phyloP scores from a whole-genome alignment of 2,888 invertebrate genomes.

The Catocala fraxini region DNA sequence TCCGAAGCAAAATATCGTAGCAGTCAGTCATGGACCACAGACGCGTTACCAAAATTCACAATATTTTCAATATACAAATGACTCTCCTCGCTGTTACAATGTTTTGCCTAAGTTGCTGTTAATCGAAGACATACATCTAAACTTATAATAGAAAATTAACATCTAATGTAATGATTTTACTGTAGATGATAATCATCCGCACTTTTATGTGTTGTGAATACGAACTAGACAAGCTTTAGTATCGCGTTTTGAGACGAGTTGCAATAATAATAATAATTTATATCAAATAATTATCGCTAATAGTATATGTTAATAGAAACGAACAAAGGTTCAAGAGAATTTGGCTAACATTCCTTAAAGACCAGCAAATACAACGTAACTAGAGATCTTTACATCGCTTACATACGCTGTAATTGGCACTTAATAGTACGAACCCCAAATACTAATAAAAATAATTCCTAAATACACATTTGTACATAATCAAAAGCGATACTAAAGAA shows the following conservation, averaged over 20 bases:
- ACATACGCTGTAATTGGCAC: slow-evolving; percentile 34
- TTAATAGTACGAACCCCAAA: slow-evolving; percentile 28
- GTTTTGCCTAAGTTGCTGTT: slow-evolving; percentile 47
- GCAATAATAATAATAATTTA: slow-evolving; percentile 14
- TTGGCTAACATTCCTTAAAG: slow-evolving; percentile 39
- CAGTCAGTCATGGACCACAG: slow-evolving; percentile 32
- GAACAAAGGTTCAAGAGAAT: slow-evolving; percentile 23
- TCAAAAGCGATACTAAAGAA: slow-evolving; percentile 42
- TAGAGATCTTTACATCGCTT: slow-evolving; percentile 24
- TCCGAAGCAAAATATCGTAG: slow-evolving; percentile 58
- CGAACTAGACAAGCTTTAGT: slow-evolving; percentile 4
- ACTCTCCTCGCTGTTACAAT: slow-evolving; percentile 48
- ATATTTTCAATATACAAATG: slow-evolving; percentile 38
- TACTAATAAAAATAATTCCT: slow-evolving; percentile 12
- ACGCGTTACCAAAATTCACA: slow-evolving; percentile 24
- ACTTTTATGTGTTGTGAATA: slow-evolving; percentile 16
- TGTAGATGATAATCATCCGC: slow-evolving; percentile 17
- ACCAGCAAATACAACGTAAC: slow-evolving; percentile 46
- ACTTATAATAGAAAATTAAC: slow-evolving; percentile 49
- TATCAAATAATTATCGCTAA: slow-evolving; percentile 23
- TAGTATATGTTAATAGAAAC: slow-evolving; percentile 26
- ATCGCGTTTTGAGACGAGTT: slow-evolving; percentile 26
- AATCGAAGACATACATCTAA: slow-evolving; percentile 47
- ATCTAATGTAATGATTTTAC: slow-evolving; percentile 39
- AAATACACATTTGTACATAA: slow-evolving; percentile 42